Evolutionary conservation across 2,888 invertebrate genomes (phyloP), one percentile per base, ranked within the genome.

Genomic region (Microctonus hyperodae): DNA sequence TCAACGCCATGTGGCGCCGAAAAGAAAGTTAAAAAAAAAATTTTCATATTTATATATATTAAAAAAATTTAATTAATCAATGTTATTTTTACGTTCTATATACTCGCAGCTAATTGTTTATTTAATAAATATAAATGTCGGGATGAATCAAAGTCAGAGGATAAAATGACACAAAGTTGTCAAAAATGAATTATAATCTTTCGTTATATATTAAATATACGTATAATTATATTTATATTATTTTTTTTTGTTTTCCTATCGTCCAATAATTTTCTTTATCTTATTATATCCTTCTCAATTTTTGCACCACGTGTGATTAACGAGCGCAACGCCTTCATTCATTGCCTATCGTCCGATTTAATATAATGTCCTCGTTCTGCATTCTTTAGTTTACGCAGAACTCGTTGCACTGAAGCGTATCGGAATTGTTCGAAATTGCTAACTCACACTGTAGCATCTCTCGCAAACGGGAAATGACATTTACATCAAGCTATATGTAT

Each of bases 311-410:
- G 33, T 40, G 57, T 62, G 58, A 64, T 63, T 58, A 62, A 62
- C 33, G 40, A 61, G 25, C 48, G 56, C 56, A 48, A 61, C 61
- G 66, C 61, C 66, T 61, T 48, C 31, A 23, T 22, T 61, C 44
- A 61, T 66, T 66, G 60, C 48, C 44, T 53, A 55, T 40, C 55
- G 57, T 44, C 63, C 60, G 67, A 69, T 70, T 74, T 72, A 74
- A 72, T 74, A n/a, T n/a, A 70, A 69, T 69, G 73, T 69, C 74
- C 74, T 74, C 73, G 73, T 73, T 57, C 74, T 69, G 69, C 68
- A 73, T 74, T 69, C 62, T 70, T 64, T 33, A 31, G 56, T 73
- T 72, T 69, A 69, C 68, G 62, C 62, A 56, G 53, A 72, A 69
- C 33, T 48, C 51, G 53, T 40, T 61, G 57, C 67, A 51, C 67